Base-by-base conservation (phyloP, 2,888 invertebrate genomes). In the Mycogona germanica region DNA sequence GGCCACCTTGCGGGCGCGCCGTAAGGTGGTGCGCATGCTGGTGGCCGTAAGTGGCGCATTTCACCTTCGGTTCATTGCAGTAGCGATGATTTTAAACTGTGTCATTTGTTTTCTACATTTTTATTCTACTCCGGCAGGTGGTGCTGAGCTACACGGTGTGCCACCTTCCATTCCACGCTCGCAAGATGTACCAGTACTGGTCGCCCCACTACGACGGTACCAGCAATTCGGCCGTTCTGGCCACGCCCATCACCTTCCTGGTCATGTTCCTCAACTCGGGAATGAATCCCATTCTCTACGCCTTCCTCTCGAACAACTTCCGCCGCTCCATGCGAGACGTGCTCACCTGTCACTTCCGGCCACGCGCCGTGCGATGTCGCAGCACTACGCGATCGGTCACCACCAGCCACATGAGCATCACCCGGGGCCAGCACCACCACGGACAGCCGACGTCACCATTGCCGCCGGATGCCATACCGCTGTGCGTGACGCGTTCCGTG, bases 241-340 rank as follows among this genome's bases (percentile, higher is more conserved):
- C 89, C 57, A 87, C 88, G 9, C 89, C 91, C 1, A 75, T 87
- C 57, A 87, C 88, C 25, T 89, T 87, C 70, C 78, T 92, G 57
- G 78, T 88, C 61, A 80, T 89, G 41, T 93, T 89, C 69, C 80
- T 86, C 70, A 91, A 92, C 74, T 89, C 88, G 19, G 91, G 84
- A 46, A 78, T 92, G 59, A 92, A 93, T 72, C 92, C 92, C 0
- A 73, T 92, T 50, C 75, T 93, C 7, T 93, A 92, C 71, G 91
- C 91, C 3, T 87, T 92, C 67, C 74, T 92, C 51, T 81, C 80
- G 2, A 79, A 82, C 58, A 84, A 86, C 65, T 88, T 88, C 69
- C 77, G 87, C 52, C 82, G 82, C 65, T 87, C 87, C 21, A 87
- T 91, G 81, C 76, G 79, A 57, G 89, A 91, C 68, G 75, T 88